These are phyloP conservation scores for Valencia hispanica DNA, from an alignment of 2,797 vertebrate species.

Conservation along the genomic window DNA sequence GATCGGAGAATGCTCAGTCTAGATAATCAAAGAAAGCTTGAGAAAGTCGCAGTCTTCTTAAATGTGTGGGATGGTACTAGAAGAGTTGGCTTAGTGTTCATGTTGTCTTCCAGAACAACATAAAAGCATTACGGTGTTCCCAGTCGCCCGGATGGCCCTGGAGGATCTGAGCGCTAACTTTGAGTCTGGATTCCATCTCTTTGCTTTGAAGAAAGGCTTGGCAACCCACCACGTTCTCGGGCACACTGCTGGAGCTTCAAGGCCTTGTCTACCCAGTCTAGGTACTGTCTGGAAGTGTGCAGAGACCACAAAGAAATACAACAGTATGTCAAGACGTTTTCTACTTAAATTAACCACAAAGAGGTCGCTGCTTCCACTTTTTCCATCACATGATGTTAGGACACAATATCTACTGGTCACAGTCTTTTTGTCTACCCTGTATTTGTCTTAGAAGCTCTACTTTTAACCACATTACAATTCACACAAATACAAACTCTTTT, in stretches of 20 bases:
- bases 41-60: conserved; percentile 5
- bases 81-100: conserved; percentile 21
- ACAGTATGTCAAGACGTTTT: not conserved
- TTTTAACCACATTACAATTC: conserved; percentile 13
- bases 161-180: conserved; percentile 32
- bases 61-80: conserved; percentile 1
- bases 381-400: not conserved
- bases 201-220: conserved; percentile 42
- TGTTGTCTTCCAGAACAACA: conserved; percentile 15
- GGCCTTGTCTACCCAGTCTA: conserved; percentile 27
- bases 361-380: not conserved
- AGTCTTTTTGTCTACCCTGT: not conserved
- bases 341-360: not conserved
- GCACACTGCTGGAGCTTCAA: conserved; percentile 40
- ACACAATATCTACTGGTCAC: not conserved
- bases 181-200: conserved; percentile 54
- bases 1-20: conserved; percentile 14
- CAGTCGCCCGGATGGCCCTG: conserved; percentile 35
- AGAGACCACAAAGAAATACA: conserved; percentile 22
- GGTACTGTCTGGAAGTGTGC: conserved; percentile 36
- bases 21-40: conserved; percentile 11
- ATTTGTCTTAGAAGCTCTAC: not conserved
- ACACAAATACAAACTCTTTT: conserved; percentile 19
- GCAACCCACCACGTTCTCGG: conserved; percentile 40
- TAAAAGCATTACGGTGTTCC: conserved; percentile 3